Evolutionary conservation across 1,140 invertebrate genomes (phyloP).

Genomic region (Dryas iulia): DNA sequence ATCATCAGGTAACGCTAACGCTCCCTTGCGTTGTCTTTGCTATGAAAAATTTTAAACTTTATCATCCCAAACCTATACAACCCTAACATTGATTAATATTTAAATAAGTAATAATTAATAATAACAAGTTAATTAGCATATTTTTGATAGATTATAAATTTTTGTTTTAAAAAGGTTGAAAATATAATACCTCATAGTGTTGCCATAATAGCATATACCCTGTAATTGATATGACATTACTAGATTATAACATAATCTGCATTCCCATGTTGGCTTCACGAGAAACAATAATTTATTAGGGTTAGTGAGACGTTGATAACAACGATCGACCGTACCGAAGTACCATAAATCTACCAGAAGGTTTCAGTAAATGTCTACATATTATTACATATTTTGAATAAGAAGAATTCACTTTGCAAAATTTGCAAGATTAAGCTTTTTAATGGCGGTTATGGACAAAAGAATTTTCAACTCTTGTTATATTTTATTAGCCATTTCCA

Average conservation of each 20-base stretch:
- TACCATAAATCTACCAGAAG: conserved; percentile 10
- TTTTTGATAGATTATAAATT: too few relatives aligned
- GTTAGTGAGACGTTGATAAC: conserved; percentile 11
- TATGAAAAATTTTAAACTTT: too few relatives aligned
- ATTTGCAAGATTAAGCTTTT: not conserved
- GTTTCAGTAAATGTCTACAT: not conserved
- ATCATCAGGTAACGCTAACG: too few relatives aligned
- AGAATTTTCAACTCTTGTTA: not conserved
- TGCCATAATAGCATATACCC: not conserved
- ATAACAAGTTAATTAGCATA: too few relatives aligned
- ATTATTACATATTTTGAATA: conserved; percentile 3
- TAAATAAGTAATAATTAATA: too few relatives aligned
- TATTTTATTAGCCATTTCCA: not conserved
- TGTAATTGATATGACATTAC: not conserved
- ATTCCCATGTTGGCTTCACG: not conserved
- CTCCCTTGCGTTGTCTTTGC: too few relatives aligned
- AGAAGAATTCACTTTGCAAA: not conserved
- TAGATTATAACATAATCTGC: not conserved
- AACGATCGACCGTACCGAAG: conserved; percentile 8
- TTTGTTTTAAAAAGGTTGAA: too few relatives aligned
- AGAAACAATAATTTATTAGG: conserved; percentile 16
- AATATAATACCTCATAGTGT: too few relatives aligned
- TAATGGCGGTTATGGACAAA: not conserved
- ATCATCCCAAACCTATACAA: too few relatives aligned
- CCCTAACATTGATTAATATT: too few relatives aligned